phyloP scores from a whole-genome alignment of 2,797 vertebrate species.

The Clamator glandarius region DNA sequence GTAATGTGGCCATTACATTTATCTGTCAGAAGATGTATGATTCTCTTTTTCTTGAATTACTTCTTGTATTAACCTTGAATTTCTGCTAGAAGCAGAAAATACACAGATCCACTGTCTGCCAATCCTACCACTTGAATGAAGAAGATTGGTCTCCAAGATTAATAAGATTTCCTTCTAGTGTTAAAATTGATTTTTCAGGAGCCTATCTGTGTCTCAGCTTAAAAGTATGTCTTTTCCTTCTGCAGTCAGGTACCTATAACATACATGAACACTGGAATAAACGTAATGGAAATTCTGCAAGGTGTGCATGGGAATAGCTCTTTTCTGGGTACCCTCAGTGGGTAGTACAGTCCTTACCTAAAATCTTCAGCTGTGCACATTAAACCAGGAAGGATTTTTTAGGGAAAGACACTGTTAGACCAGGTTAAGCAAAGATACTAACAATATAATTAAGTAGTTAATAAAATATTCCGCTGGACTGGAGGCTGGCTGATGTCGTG shows the following conservation, averaged over 20 bases:
- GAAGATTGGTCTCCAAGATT: not conserved
- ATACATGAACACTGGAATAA: not conserved
- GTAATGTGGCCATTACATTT: not conserved
- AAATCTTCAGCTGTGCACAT: not conserved
- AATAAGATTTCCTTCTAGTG: not conserved
- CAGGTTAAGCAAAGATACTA: not conserved
- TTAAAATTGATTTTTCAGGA: not conserved
- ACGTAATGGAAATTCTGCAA: not conserved
- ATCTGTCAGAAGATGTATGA: not conserved
- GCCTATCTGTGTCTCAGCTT: not conserved
- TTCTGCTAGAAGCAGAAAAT: not conserved
- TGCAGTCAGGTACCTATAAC: not conserved
- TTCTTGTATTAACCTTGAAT: not conserved
- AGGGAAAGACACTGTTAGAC: not conserved
- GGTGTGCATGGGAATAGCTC: not conserved
- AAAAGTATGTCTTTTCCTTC: not conserved
- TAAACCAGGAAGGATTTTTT: not conserved
- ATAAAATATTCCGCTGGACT: too few species aligned
- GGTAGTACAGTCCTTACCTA: not conserved
- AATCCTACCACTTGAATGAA: not conserved
- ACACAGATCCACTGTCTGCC: not conserved
- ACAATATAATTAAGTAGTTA: not conserved
- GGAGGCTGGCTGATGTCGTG: too few species aligned
- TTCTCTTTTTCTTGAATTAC: not conserved
- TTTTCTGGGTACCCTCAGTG: not conserved